Evolutionary conservation across 2,113 vertebrate species (phyloP).

Genomic region (Hemicordylus capensis): DNA sequence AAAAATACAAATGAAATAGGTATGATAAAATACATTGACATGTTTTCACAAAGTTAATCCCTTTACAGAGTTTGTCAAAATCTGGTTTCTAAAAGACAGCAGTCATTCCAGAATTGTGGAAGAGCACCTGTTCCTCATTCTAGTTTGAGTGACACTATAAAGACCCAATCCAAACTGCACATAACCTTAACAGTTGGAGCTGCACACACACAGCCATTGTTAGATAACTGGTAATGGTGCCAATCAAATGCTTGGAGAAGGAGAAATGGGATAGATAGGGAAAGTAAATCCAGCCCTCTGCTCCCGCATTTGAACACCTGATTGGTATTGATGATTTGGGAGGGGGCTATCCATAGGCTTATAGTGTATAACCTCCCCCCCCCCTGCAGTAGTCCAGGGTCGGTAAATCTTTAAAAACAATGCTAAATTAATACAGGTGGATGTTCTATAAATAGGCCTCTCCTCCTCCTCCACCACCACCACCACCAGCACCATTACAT

Average conservation of each 20-base stretch:
- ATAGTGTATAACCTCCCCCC: too few relatives aligned
- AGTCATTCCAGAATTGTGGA: not conserved
- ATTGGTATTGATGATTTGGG: too few relatives aligned
- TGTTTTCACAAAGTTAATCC: not conserved
- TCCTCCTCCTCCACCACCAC: too few relatives aligned
- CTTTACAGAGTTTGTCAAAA: conserved; percentile 1
- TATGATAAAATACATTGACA: conserved; percentile 6
- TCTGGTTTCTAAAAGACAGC: not conserved
- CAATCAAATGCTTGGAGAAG: not conserved
- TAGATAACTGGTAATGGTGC: not conserved
- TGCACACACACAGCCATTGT: too few relatives aligned
- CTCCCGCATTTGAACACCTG: not conserved
- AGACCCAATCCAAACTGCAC: not conserved
- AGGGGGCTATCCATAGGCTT: too few relatives aligned
- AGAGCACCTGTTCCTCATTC: not conserved
- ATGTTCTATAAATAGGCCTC: too few relatives aligned
- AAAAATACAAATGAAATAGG: conserved; percentile 11
- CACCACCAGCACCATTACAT: too few relatives aligned
- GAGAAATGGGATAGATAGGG: not conserved
- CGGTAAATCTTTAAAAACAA: too few relatives aligned
- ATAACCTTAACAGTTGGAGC: not conserved
- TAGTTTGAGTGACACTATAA: not conserved
- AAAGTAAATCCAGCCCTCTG: too few relatives aligned
- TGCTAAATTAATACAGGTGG: too few relatives aligned
- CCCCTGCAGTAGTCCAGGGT: too few relatives aligned